phyloP scores from a whole-genome alignment of 2,888 invertebrate species.

The Drosophila siamana region DNA sequence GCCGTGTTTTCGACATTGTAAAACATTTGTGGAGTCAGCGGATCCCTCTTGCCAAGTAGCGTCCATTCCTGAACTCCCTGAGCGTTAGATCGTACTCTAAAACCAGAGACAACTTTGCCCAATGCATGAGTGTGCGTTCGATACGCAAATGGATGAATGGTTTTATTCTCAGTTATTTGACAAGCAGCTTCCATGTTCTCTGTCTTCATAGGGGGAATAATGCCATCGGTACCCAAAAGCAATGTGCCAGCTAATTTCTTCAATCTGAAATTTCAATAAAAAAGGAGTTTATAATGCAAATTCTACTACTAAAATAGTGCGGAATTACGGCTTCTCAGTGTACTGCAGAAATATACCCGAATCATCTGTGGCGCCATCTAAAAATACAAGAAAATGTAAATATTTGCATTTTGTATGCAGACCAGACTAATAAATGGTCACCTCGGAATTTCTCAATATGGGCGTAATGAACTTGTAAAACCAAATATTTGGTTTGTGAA shows the following conservation, averaged over 20 bases:
- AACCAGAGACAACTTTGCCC: conserved; percentile 94
- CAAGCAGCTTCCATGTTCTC: conserved; percentile 98
- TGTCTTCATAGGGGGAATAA: conserved; percentile 89
- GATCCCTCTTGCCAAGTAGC: conserved; percentile 93
- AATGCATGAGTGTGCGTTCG: conserved; percentile 97
- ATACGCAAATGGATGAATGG: conserved; percentile 97
- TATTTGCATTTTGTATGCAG: background rate
- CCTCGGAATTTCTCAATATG: conserved; percentile 88
- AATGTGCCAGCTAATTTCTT: conserved; percentile 96
- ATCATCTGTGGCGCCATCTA: conserved; percentile 92
- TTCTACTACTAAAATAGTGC: background rate
- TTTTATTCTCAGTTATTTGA: conserved; percentile 91
- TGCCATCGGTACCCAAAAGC: conserved; percentile 94
- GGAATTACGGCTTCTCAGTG: conserved; percentile 89
- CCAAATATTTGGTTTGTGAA: conserved; percentile 94
- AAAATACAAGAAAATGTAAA: background rate
- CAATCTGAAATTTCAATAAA: conserved; percentile 87
- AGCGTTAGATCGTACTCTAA: conserved; percentile 88
- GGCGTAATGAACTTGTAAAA: conserved; percentile 96
- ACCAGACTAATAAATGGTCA: conserved; percentile 76
- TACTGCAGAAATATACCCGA: conserved; percentile 94
- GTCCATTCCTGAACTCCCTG: conserved; percentile 90
- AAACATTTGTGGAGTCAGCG: conserved; percentile 97
- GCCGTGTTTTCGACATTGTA: conserved; percentile 90
- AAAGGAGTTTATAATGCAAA: background rate